phyloP scores from a whole-genome alignment of 2,797 vertebrate species.

The Chaenodraco wilsoni region DNA sequence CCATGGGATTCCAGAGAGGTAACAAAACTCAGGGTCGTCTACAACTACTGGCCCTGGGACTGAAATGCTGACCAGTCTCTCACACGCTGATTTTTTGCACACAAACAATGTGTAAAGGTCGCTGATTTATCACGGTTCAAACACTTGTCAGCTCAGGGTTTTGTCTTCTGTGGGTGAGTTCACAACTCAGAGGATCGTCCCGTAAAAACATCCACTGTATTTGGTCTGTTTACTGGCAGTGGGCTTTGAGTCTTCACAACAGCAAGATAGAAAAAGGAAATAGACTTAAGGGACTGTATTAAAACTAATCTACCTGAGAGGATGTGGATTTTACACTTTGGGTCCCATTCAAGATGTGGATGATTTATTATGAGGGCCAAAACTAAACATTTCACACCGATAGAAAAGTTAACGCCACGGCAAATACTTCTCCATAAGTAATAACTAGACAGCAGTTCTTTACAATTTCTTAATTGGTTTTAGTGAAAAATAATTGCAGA shows the following conservation, averaged over 20 bases:
- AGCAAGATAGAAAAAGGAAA: constrained; percentile 19
- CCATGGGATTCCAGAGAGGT: constrained; percentile 28
- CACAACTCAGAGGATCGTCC: constrained; percentile 26
- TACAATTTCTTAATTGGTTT: too few species aligned
- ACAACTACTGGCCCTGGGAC: constrained; percentile 11
- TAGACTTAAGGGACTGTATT: constrained; percentile 1
- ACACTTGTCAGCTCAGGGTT: constrained; percentile 43
- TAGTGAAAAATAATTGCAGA: too few species aligned
- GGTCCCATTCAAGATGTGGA: not conserved
- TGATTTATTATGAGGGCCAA: not conserved
- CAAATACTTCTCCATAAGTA: not conserved
- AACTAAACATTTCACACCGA: too few species aligned
- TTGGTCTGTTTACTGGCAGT: not conserved
- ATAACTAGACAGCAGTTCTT: not conserved
- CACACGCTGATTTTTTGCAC: not conserved
- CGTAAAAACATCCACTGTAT: constrained; percentile 28
- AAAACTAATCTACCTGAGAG: not conserved
- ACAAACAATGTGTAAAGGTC: constrained; percentile 42
- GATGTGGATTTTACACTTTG: constrained; percentile 11
- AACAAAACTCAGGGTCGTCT: constrained; percentile 25
- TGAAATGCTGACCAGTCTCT: constrained; percentile 46
- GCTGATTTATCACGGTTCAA: constrained; percentile 45
- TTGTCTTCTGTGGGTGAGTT: constrained; percentile 45
- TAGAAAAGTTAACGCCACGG: too few species aligned
- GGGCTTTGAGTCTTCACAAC: constrained; percentile 10